A percentile compares a stretch with the other conserved stretches of the same genome.
These are phyloP conservation scores for Ciconia stormi DNA, from an alignment of 2,113 vertebrate genomes.

Conservation along the genomic window DNA sequence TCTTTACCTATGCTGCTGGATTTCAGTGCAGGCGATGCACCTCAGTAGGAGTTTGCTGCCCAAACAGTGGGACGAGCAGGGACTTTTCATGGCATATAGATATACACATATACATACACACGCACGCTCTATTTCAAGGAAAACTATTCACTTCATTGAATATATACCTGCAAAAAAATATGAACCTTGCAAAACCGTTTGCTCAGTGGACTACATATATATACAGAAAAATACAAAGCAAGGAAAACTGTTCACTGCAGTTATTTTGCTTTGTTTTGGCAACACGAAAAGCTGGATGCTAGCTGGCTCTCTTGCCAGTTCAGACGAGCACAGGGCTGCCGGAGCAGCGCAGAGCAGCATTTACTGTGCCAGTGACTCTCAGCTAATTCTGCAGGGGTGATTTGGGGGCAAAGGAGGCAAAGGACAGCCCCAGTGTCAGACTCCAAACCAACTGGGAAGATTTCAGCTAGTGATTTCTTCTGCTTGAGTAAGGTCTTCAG, in stretches of 20 bases:
- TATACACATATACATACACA: fast-evolving
- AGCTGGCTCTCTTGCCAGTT: neutral
- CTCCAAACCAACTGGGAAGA: neutral
- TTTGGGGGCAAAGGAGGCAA: neutral
- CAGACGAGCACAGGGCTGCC: neutral
- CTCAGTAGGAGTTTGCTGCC: neutral
- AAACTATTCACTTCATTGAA: neutral
- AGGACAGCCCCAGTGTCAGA: neutral
- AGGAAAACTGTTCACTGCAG: neutral
- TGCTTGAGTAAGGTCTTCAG: neutral
- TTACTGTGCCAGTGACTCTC: neutral
- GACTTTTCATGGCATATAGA: neutral
- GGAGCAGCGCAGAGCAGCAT: neutral
- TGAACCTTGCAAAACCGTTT: neutral
- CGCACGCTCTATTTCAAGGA: neutral
- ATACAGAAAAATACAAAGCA: neutral
- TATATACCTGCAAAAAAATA: neutral
- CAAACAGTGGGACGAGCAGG: fast-evolving
- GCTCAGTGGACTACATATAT: neutral
- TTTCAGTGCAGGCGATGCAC: neutral
- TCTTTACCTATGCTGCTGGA: fast-evolving
- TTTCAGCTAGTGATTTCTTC: neutral
- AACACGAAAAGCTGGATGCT: neutral
- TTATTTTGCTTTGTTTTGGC: slow-evolving; percentile 39
- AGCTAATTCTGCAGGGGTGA: neutral